Base-by-base conservation (phyloP, 1,140 invertebrate species). In the Drosophila serrata region DNA sequence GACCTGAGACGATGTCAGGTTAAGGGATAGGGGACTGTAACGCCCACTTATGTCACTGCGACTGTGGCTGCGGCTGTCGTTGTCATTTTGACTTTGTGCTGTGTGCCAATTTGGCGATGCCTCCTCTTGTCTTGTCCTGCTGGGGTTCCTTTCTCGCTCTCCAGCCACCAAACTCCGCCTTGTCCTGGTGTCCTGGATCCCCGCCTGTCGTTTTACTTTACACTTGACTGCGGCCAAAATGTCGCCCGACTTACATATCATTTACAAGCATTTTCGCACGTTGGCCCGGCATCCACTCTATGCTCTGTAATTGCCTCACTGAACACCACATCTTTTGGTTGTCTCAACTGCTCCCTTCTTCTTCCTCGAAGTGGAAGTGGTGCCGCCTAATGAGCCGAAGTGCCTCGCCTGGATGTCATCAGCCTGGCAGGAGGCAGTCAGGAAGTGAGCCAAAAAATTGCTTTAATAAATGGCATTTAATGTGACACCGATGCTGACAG, bases 381-480 rank as follows among this genome's bases (percentile, higher is more conserved):
- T 33, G 67, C 70, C 82, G 87, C 73, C 76, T 90, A 90, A 90
- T 90, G 87, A 90, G 87, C 76, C 87, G 82, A 82, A 90, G 87
- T 90, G 88, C 76, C 80, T 90, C 55, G 88, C 81, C 82, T 87
- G 90, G 80, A 82, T 81, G 84, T 88, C 84, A 88, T 88, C 84
- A 80, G 77, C 57, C 31, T 56, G 79, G 60, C 73, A 75, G 74
- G 67, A 75, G 79, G 58, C 82, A 82, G 70, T 60, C 84, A 88
- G 84, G 75, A 91, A 91, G 88, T 90, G 77, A 88, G 78, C 84
- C 87, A 91, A 82, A 91, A 91, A 90, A 90, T 90, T 79, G 81
- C 75, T 81, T 81, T 87, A 90, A 91, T 86, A 90, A 90, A 90
- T 90, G 86, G 78, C 86, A 90, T 80, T 82, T 86, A 90, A 90